A percentile compares a stretch with the other conserved stretches of the same genome.
phyloP scores from a whole-genome alignment of 2,888 invertebrate species.

The Phaonia tiefii region DNA sequence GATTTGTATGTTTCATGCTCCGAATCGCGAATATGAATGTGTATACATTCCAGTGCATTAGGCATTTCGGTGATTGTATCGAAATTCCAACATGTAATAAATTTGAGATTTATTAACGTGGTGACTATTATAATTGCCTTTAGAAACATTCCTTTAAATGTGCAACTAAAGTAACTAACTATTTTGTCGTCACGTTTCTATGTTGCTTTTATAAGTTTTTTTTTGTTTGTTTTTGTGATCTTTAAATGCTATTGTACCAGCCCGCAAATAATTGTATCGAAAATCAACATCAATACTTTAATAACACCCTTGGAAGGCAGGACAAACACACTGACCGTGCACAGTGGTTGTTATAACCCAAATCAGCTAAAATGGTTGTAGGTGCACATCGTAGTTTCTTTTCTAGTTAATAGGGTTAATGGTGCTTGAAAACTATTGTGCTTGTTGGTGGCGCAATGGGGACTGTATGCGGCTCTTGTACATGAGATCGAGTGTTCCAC shows the following conservation, averaged over 20 bases:
- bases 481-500: too few relatives aligned
- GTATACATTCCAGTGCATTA: constrained; percentile 37
- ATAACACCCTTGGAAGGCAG: too few relatives aligned
- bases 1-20: constrained; percentile 16
- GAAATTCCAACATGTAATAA: not conserved
- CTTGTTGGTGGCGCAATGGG: too few relatives aligned
- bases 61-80: not conserved
- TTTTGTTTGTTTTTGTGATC: not conserved
- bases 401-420: too few relatives aligned
- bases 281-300: too few relatives aligned
- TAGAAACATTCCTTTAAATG: not conserved
- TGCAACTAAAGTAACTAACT: not conserved
- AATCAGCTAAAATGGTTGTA: too few relatives aligned
- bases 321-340: too few relatives aligned
- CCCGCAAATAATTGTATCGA: too few relatives aligned
- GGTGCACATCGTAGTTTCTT: too few relatives aligned
- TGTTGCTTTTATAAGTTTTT: constrained; percentile 18
- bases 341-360: too few relatives aligned
- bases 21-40: not conserved
- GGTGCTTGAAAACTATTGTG: too few relatives aligned
- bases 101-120: constrained; percentile 22
- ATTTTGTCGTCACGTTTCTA: not conserved
- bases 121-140: not conserved
- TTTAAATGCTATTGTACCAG: not conserved
- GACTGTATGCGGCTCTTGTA: too few relatives aligned